Conservation (phyloP, 2,888 invertebrate species). For the Capitulum mitella region DNA sequence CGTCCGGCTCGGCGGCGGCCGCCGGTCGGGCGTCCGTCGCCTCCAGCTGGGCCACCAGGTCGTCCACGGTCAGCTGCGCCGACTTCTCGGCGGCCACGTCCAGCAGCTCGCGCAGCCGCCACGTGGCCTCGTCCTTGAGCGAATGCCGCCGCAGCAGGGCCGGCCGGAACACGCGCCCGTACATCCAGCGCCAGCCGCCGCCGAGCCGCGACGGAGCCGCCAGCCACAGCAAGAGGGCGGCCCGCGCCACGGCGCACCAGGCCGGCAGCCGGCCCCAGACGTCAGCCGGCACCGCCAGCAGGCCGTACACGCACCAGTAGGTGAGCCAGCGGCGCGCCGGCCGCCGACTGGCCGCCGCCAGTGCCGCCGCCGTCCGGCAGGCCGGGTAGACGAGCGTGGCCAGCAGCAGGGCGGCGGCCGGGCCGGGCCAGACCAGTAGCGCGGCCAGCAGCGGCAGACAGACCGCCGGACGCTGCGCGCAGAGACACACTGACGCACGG, state of each 20-base stretch:
- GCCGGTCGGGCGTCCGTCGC: background rate
- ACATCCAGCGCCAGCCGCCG: slow-evolving; percentile 2
- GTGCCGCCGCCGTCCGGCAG: background rate
- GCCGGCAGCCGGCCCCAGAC: background rate
- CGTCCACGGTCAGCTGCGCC: slow-evolving; percentile 14
- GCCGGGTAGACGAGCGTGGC: slow-evolving; percentile 7
- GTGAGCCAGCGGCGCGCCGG: slow-evolving; percentile 19
- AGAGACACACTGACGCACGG: background rate
- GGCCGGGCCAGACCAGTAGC: background rate
- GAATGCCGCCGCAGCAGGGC: background rate
- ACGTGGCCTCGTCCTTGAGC: background rate
- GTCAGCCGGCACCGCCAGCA: slow-evolving; percentile 3
- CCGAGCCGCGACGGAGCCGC: background rate
- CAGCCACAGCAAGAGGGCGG: background rate
- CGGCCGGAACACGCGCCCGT: slow-evolving; percentile 2
- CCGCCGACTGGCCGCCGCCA: background rate
- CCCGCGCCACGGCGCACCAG: background rate
- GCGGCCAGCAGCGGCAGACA: background rate
- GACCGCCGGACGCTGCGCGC: background rate
- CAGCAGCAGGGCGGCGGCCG: background rate
- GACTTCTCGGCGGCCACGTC: slow-evolving; percentile 19
- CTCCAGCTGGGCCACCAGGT: background rate
- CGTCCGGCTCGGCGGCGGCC: background rate
- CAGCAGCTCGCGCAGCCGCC: slow-evolving; percentile 7
- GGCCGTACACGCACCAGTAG: slow-evolving; percentile 6